phyloP scores from a whole-genome alignment of 2,888 invertebrate genomes.

The Epiperipatus broadwayi region DNA sequence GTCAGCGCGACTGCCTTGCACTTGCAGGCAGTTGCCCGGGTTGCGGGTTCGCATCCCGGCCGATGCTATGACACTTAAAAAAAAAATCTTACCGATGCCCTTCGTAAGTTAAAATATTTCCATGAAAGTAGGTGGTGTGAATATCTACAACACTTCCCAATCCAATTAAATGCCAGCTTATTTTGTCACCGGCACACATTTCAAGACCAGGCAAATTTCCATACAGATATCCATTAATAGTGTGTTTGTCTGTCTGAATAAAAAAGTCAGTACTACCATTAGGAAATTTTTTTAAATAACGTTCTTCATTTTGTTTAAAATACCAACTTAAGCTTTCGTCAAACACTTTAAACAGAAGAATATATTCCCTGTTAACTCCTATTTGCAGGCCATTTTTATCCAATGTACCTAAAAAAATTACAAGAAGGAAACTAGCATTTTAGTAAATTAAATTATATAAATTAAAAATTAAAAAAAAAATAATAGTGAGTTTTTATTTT shows the following conservation, averaged over 20 bases:
- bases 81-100: no score
- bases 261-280: slow-evolving; percentile 7
- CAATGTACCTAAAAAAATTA: slow-evolving; percentile 13
- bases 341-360: slow-evolving; percentile 20
- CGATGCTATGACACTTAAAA: no score
- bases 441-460: no score
- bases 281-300: neutral
- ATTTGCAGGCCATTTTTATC: slow-evolving; percentile 15
- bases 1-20: no score
- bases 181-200: slow-evolving; percentile 16
- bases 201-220: slow-evolving; percentile 17
- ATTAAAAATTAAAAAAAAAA: no score
- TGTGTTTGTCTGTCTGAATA: no score
- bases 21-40: no score
- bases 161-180: slow-evolving; percentile 17
- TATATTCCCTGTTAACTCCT: slow-evolving; percentile 21
- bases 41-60: no score
- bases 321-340: slow-evolving; percentile 24
- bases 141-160: slow-evolving; percentile 19
- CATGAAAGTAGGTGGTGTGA: slow-evolving; percentile 18
- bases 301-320: slow-evolving; percentile 19
- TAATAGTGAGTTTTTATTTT: no score
- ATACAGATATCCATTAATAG: slow-evolving; percentile 18
- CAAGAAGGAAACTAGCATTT: no score
- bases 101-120: slow-evolving; percentile 17